Percentiles rank a stretch among this genome's conserved stretches.
phyloP scores from a whole-genome alignment of 2,797 vertebrate species.

The Rhinatrema bivittatum region DNA sequence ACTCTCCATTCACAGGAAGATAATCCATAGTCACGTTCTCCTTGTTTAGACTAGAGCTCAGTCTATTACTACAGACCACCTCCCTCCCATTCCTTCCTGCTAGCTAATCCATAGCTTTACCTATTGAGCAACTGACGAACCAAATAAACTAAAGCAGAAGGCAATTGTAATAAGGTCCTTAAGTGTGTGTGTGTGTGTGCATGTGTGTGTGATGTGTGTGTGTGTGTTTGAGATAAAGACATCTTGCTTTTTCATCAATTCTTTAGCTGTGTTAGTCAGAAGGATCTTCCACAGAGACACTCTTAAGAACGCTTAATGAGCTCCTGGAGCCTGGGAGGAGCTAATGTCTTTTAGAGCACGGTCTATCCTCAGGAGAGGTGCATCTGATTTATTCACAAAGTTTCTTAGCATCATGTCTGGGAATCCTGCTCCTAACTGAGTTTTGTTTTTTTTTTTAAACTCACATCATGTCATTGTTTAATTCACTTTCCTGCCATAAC shows the following conservation, averaged over 20 bases:
- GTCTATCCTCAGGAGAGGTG: conserved; percentile 5
- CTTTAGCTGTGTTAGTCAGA: conserved; percentile 42
- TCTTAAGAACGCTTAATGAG: conserved; percentile 42
- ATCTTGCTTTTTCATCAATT: conserved; percentile 35
- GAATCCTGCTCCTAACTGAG: conserved; percentile 8
- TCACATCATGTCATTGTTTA: too few relatives aligned
- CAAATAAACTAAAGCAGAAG: conserved; percentile 55
- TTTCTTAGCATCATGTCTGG: conserved; percentile 7
- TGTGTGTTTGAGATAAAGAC: conserved; percentile 54
- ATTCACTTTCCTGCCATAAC: too few relatives aligned
- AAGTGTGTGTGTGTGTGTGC: conserved; percentile 47
- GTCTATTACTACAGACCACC: conserved; percentile 38
- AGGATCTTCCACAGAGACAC: conserved; percentile 34
- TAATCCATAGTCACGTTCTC: conserved; percentile 52
- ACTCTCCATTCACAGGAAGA: conserved; percentile 66
- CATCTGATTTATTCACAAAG: conserved; percentile 9
- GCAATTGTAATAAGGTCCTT: conserved; percentile 45
- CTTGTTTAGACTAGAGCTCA: conserved; percentile 56
- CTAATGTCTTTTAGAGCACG: conserved; percentile 14
- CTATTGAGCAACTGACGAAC: conserved; percentile 40
- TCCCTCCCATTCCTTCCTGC: conserved; percentile 49
- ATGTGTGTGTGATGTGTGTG: too few relatives aligned
- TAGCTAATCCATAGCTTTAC: conserved; percentile 65
- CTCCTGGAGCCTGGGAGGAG: conserved; percentile 29
- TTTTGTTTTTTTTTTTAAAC: too few relatives aligned